Conservation (phyloP, 2,797 vertebrate species). For the Dendrocincla tyrannina region DNA sequence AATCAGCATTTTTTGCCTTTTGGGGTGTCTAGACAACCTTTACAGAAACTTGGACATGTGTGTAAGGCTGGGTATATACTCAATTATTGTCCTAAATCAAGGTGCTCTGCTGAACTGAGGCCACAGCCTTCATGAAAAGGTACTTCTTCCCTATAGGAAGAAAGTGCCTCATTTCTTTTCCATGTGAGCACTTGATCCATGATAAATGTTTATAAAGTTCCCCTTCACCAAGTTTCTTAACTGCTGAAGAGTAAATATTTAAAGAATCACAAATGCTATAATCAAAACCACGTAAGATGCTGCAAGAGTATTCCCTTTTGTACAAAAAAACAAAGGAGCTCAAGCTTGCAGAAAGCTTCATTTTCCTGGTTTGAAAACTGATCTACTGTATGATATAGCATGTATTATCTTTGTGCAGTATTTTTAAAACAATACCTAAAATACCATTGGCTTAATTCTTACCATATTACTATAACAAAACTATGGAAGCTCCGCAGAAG, state of each 20-base stretch:
- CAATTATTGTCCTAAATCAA: background rate
- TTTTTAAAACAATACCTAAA: slow-evolving; percentile 69
- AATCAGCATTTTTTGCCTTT: background rate
- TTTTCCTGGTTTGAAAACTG: slow-evolving; percentile 55
- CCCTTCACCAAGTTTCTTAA: slow-evolving; percentile 24
- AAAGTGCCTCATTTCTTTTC: background rate
- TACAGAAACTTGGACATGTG: background rate
- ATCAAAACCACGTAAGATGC: slow-evolving; percentile 46
- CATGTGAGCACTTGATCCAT: background rate
- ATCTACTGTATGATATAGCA: background rate
- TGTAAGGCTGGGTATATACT: background rate
- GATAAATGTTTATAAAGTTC: slow-evolving; percentile 32
- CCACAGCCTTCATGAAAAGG: background rate
- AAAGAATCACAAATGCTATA: slow-evolving; percentile 49
- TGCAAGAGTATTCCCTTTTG: slow-evolving; percentile 4
- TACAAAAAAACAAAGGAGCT: background rate
- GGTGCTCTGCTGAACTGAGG: background rate
- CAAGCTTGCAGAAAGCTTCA: slow-evolving; percentile 32
- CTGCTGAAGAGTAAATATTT: slow-evolving; percentile 49
- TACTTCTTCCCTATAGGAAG: background rate
- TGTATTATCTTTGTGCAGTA: slow-evolving; percentile 52
- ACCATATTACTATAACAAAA: slow-evolving; percentile 70
- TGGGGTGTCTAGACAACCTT: background rate
- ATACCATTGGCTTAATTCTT: slow-evolving; percentile 67
- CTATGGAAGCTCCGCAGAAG: slow-evolving; percentile 14